phyloP scores from a whole-genome alignment of 2,888 invertebrate genomes.

The Napeogenes inachia region DNA sequence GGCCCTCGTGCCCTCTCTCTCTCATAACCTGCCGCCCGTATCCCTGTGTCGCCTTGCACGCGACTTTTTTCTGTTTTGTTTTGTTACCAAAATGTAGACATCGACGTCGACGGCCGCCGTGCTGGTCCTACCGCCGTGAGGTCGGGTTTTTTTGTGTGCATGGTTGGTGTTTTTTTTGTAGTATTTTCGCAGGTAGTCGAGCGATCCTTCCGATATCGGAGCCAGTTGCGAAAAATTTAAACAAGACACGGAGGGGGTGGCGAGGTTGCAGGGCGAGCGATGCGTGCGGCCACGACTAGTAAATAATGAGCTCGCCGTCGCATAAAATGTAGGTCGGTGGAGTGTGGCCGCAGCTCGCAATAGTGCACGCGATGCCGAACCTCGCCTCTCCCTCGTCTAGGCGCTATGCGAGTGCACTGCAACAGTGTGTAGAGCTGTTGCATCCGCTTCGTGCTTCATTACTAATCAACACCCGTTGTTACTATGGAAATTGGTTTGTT shows the following conservation, averaged over 20 bases:
- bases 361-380: constrained; percentile 61
- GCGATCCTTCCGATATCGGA: constrained; percentile 45
- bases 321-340: constrained; percentile 77
- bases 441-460: constrained; percentile 42
- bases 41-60: constrained; percentile 68
- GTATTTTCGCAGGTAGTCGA: constrained; percentile 70
- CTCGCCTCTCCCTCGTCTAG: constrained; percentile 47
- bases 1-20: constrained; percentile 66
- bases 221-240: constrained; percentile 29
- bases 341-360: constrained; percentile 58
- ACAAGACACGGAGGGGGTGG: constrained; percentile 38
- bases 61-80: constrained; percentile 74
- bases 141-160: constrained; percentile 67
- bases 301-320: constrained; percentile 65
- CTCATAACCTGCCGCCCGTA: constrained; percentile 73
- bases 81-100: constrained; percentile 76
- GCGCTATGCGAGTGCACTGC: constrained; percentile 14
- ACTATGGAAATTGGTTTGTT: too few species aligned
- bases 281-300: constrained; percentile 55
- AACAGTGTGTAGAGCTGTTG: constrained; percentile 43
- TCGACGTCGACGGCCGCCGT: constrained; percentile 63
- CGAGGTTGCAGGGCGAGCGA: constrained; percentile 46
- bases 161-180: constrained; percentile 62
- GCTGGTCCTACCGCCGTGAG: constrained; percentile 58
- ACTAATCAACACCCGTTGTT: constrained; percentile 32